Evolutionary conservation across 2,888 invertebrate species (phyloP).

Genomic region (Calliopum simillimum): DNA sequence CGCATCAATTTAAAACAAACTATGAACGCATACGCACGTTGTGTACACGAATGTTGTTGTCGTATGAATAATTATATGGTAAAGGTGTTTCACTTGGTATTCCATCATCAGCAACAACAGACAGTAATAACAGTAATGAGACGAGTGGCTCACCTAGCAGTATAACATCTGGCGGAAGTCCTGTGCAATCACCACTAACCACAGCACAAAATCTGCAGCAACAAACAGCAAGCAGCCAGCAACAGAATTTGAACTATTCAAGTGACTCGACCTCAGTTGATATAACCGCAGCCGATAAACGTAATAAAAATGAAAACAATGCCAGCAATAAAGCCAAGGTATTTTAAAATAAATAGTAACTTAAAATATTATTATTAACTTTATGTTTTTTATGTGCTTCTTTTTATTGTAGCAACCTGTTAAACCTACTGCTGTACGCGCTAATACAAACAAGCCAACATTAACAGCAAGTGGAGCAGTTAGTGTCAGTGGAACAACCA

Average conservation of each 20-base stretch:
- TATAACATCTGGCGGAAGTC: slow-evolving; percentile 85
- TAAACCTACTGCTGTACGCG: slow-evolving; percentile 86
- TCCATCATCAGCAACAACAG: slow-evolving; percentile 77
- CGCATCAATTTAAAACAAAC: slow-evolving; percentile 37
- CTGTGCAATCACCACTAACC: slow-evolving; percentile 78
- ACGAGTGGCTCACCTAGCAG: slow-evolving; percentile 86
- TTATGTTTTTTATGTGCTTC: slow-evolving; percentile 16
- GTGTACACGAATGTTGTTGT: slow-evolving; percentile 34
- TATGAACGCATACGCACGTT: slow-evolving; percentile 25
- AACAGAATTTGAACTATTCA: slow-evolving; percentile 41
- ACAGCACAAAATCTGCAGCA: slow-evolving; percentile 56
- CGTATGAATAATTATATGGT: slow-evolving; percentile 46
- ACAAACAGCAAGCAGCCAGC: slow-evolving; percentile 51
- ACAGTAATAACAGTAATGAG: slow-evolving; percentile 84
- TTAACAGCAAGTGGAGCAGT: slow-evolving; percentile 60
- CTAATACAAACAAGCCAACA: slow-evolving; percentile 59
- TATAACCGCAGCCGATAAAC: slow-evolving; percentile 71
- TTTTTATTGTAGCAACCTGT: slow-evolving; percentile 75
- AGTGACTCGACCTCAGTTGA: slow-evolving; percentile 54
- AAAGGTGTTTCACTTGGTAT: slow-evolving; percentile 59
- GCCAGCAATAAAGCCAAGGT: slow-evolving; percentile 68
- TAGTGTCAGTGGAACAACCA: slow-evolving; percentile 62
- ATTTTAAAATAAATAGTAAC: slow-evolving; percentile 45
- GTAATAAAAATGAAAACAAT: slow-evolving; percentile 69
- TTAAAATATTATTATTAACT: background rate